Percentiles rank a stretch among this genome's conserved stretches.
phyloP scores from a whole-genome alignment of 2,888 invertebrate species.

The Hanleya hanleyi region DNA sequence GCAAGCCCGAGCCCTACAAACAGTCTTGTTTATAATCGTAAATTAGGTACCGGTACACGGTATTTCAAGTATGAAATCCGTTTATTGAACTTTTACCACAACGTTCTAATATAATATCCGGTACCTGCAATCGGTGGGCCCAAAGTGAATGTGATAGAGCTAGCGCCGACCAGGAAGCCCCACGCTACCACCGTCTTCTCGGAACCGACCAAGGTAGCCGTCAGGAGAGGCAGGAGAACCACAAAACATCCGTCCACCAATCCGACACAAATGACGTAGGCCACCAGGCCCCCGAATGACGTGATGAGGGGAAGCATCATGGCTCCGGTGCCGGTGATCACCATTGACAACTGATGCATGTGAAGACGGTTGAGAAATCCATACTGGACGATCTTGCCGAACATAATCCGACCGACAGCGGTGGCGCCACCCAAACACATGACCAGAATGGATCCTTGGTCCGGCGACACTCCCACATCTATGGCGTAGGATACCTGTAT shows the following conservation, averaged over 20 bases:
- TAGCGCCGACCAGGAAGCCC: constrained; percentile 57
- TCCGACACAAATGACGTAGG: constrained; percentile 47
- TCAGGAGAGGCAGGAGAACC: constrained; percentile 58
- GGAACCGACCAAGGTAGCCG: constrained; percentile 49
- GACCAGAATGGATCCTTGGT: constrained; percentile 52
- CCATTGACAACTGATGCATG: constrained; percentile 64
- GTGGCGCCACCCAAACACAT: constrained; percentile 57
- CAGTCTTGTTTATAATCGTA: no score
- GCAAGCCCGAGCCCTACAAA: no score
- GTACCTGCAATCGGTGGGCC: constrained; percentile 66
- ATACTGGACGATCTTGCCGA: constrained; percentile 56
- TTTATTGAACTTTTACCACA: no score
- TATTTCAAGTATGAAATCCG: no score
- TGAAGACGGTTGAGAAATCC: constrained; percentile 53
- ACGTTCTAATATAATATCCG: no score
- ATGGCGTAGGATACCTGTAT: constrained; percentile 58
- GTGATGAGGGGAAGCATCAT: constrained; percentile 60
- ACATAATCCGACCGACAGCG: constrained; percentile 54
- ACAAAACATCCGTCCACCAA: constrained; percentile 64
- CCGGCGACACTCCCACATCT: constrained; percentile 49
- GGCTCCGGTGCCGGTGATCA: constrained; percentile 52
- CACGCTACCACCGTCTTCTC: constrained; percentile 59
- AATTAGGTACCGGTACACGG: no score
- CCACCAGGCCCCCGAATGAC: constrained; percentile 46
- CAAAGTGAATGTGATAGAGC: constrained; percentile 58